Evolutionary conservation across 1,140 invertebrate species (phyloP).

Genomic region (Mizuhopecten yessoensis): DNA sequence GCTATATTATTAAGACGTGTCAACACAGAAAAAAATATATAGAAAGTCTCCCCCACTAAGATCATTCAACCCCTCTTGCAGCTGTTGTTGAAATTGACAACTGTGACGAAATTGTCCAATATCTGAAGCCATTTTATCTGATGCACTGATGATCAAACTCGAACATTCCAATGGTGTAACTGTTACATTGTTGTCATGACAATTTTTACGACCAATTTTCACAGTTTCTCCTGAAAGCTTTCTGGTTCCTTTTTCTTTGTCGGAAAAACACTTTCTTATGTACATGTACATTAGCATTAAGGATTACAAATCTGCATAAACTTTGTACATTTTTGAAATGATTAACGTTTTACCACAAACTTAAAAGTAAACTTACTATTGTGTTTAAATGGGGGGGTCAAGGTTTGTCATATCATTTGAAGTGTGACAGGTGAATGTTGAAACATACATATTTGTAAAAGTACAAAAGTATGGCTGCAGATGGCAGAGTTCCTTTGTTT

Average conservation of each 20-base stretch:
- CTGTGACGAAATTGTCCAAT: slow-evolving; percentile 17
- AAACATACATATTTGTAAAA: not conserved
- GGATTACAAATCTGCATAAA: slow-evolving; percentile 32
- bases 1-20: slow-evolving; percentile 21
- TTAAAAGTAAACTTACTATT: not conserved
- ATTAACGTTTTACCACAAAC: not conserved
- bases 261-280: too few relatives aligned
- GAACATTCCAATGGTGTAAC: not conserved
- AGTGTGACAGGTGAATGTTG: not conserved
- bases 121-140: not conserved
- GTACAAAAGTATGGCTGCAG: not conserved
- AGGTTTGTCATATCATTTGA: too few relatives aligned
- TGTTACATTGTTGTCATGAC: not conserved
- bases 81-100: slow-evolving; percentile 33
- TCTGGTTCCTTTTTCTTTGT: not conserved
- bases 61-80: not conserved
- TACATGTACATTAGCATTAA: not conserved
- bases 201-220: not conserved
- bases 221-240: slow-evolving; percentile 11
- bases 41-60: not conserved
- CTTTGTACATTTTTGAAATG: not conserved
- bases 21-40: not conserved
- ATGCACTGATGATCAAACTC: slow-evolving; percentile 18
- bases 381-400: not conserved
- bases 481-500: not conserved